Conservation (phyloP, 2,888 invertebrate genomes). For the Catocala sponsa region DNA sequence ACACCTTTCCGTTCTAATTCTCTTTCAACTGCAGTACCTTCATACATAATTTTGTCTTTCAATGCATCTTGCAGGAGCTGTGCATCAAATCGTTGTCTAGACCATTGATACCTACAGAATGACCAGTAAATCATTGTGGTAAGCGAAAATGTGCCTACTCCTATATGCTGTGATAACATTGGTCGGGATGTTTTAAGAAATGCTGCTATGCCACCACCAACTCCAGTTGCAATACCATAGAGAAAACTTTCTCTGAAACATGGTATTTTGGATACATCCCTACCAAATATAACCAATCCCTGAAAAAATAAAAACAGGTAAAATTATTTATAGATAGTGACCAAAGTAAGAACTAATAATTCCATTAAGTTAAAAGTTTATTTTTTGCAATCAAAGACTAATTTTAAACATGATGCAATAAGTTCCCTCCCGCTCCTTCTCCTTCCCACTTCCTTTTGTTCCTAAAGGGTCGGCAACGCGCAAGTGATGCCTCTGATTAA, state of each 20-base stretch:
- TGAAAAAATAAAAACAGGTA: slow-evolving; percentile 60
- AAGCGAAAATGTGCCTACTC: slow-evolving; percentile 89
- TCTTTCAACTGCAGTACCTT: slow-evolving; percentile 89
- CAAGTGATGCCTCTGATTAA: too few species aligned
- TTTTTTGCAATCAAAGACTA: too few species aligned
- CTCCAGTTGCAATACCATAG: slow-evolving; percentile 91
- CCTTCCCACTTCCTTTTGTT: too few species aligned
- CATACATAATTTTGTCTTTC: slow-evolving; percentile 88
- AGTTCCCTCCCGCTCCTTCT: too few species aligned
- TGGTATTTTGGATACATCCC: slow-evolving; percentile 92
- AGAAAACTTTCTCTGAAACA: slow-evolving; percentile 94
- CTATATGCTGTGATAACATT: slow-evolving; percentile 89
- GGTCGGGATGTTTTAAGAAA: slow-evolving; percentile 93
- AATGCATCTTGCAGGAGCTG: slow-evolving; percentile 89
- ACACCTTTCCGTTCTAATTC: slow-evolving; percentile 79
- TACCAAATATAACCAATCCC: slow-evolving; percentile 90
- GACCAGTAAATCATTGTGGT: slow-evolving; percentile 91
- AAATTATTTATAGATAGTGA: background rate
- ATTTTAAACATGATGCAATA: too few species aligned
- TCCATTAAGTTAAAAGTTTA: too few species aligned
- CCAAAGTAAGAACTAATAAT: too few species aligned
- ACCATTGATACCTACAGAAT: slow-evolving; percentile 91
- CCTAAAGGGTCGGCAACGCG: too few species aligned
- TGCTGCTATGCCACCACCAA: slow-evolving; percentile 89
- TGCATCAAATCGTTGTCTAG: slow-evolving; percentile 90